Base-by-base conservation (phyloP, 2,797 vertebrate genomes). In the Cyprinella venusta region DNA sequence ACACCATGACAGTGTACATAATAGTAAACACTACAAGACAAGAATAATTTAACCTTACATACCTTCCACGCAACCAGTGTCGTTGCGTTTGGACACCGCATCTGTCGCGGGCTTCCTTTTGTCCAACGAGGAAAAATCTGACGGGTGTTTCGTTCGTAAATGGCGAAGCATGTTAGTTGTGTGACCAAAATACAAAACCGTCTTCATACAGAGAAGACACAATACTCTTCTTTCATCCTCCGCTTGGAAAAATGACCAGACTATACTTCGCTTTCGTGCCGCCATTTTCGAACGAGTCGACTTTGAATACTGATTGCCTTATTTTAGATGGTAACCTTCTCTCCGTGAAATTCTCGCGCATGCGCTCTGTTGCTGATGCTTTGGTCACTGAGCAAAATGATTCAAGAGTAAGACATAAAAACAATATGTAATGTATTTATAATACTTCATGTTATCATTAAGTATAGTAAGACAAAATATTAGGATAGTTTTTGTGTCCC, bases 81-180 rank as follows among this genome's bases (percentile, higher is more conserved):
- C 89, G 19, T 72, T 65, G 18, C 88, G 86, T 76, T 1, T 84
- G 45, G 84, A 18, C 52, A 75, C 30, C 7, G 21, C 15, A 21
- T 86, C 85, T 33, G 81, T 2, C 6, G 56, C 64, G 2, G 50
- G 45, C 24, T 80, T 84, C 50, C 82, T 80, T 4, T 79, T 84
- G 48, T 83, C 85, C 69, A 81, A 50, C 8, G 79, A 84, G 30
- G 82, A 79, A 38, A 91, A 85, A 76, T 92, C 89, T 10, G 70
- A 45, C 19, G 92, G 90, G 70, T 94, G 93, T 80, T 92, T 92
- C 10, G 86, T 81, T 4, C 92, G 90, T 84, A 93, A 89, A 80
- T 94, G 93, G 75, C 90, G 92, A 15, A 94, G 87, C 94, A 94
- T 90, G 45, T 88, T 86, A 5, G 93, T 91, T 40, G 92, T 93